Percentiles rank a stretch among this genome's conserved stretches.
These are phyloP conservation scores for Drosophila teissieri DNA, from an alignment of 1,140 invertebrate genomes.

Conservation along the genomic window DNA sequence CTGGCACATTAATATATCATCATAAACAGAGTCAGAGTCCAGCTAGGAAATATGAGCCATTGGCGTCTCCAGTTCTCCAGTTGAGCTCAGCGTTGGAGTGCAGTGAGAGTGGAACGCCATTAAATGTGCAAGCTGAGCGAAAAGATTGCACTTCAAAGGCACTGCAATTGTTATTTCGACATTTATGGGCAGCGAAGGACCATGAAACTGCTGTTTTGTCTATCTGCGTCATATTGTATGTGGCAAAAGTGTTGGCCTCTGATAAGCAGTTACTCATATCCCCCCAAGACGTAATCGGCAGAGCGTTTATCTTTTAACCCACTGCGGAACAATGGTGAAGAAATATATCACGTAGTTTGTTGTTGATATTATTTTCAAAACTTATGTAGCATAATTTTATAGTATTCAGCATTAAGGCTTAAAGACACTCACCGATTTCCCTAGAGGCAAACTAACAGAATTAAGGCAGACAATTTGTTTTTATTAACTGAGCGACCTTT, in stretches of 20 bases:
- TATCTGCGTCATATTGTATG: constrained; percentile 14
- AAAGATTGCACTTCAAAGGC: constrained; percentile 42
- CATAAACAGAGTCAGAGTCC: constrained; percentile 60
- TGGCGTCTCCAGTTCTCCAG: constrained; percentile 39
- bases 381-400: no score
- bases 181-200: constrained; percentile 21
- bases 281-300: constrained; percentile 13
- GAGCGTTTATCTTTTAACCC: constrained; percentile 11
- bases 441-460: constrained; percentile 6
- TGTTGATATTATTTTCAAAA: no score
- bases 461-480: constrained; percentile 15
- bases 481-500: constrained; percentile 28
- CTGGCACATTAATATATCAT: constrained; percentile 75
- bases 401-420: background rate
- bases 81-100: constrained; percentile 5
- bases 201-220: background rate
- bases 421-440: background rate
- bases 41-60: constrained; percentile 52
- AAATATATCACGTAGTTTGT: background rate
- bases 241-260: constrained; percentile 15
- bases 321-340: background rate
- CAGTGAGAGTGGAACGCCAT: constrained; percentile 41
- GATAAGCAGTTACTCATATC: constrained; percentile 35
- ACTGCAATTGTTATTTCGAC: constrained; percentile 44
- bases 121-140: constrained; percentile 66